Evolutionary conservation across 1,140 invertebrate genomes (phyloP).

Genomic region (Lepidurus couesii): DNA sequence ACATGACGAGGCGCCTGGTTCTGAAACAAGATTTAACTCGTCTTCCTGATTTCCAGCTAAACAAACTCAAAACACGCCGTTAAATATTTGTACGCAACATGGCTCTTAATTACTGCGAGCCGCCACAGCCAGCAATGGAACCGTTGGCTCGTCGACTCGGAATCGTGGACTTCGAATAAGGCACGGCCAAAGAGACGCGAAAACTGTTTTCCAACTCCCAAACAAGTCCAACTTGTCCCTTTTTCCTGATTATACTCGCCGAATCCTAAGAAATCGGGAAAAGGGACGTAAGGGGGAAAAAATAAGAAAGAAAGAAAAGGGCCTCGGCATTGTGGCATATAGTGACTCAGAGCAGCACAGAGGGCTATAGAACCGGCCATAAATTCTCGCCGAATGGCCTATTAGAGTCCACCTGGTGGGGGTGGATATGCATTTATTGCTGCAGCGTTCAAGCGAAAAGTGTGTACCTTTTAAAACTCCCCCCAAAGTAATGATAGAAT

Average conservation of each 20-base stretch:
- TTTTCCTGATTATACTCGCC: neutral
- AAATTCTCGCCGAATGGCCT: constrained; percentile 18
- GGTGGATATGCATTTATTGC: constrained; percentile 22
- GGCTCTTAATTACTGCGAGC: too few relatives aligned
- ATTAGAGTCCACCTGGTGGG: constrained; percentile 20
- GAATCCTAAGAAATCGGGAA: neutral
- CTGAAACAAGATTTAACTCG: too few relatives aligned
- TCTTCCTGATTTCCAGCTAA: too few relatives aligned
- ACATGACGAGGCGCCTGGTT: too few relatives aligned
- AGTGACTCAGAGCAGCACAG: constrained; percentile 4
- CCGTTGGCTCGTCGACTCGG: too few relatives aligned
- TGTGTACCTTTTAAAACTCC: too few relatives aligned
- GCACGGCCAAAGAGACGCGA: neutral
- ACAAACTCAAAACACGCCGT: too few relatives aligned
- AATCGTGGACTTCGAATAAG: neutral
- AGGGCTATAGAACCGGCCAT: constrained; percentile 14
- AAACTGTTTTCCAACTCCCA: neutral
- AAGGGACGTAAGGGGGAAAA: neutral
- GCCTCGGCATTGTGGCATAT: neutral
- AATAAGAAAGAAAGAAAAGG: neutral
- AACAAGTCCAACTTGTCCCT: constrained; percentile 1
- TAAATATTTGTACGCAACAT: too few relatives aligned
- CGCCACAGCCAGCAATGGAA: neutral
- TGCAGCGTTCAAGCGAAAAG: neutral
- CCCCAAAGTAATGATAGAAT: neutral